phyloP scores from a whole-genome alignment of 2,888 invertebrate genomes.

The Ceramica pisi region DNA sequence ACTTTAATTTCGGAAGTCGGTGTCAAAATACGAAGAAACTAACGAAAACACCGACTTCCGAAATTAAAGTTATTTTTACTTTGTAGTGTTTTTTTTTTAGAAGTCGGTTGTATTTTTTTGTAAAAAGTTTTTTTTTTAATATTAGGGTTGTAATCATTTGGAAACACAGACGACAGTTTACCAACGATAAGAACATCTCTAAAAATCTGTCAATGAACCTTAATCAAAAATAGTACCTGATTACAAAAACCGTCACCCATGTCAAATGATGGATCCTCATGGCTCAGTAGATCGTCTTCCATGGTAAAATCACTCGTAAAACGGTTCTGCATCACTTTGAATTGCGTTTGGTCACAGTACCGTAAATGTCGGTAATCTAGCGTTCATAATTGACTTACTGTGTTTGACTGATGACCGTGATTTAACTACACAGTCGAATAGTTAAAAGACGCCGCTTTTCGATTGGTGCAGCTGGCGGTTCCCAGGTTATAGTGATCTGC shows the following conservation, averaged over 20 bases:
- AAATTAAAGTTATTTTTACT: too few relatives aligned
- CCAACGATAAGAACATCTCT: neutral
- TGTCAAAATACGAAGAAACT: too few relatives aligned
- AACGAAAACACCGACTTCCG: too few relatives aligned
- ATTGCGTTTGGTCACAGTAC: slow-evolving; percentile 14
- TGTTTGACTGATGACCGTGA: slow-evolving; percentile 43
- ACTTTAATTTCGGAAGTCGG: too few relatives aligned
- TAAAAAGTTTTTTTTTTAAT: too few relatives aligned
- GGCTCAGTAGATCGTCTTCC: slow-evolving; percentile 34
- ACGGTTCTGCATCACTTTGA: slow-evolving; percentile 38
- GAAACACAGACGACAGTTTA: too few relatives aligned
- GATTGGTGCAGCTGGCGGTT: slow-evolving; percentile 10
- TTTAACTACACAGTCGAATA: slow-evolving; percentile 31
- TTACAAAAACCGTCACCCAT: neutral
- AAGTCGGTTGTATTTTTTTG: too few relatives aligned
- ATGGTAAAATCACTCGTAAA: slow-evolving; percentile 32
- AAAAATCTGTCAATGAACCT: neutral
- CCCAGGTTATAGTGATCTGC: neutral
- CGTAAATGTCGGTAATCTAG: slow-evolving; percentile 28
- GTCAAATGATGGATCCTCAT: neutral
- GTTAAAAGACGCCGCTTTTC: slow-evolving; percentile 11
- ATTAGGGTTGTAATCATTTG: too few relatives aligned
- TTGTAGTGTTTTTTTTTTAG: too few relatives aligned
- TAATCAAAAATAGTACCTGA: slow-evolving; percentile 2
- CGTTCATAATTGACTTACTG: slow-evolving; percentile 30